Percentiles rank a stretch among this genome's conserved stretches.
These are phyloP conservation scores for Mobula birostris DNA, from an alignment of 2,113 vertebrate species.

Conservation along the genomic window DNA sequence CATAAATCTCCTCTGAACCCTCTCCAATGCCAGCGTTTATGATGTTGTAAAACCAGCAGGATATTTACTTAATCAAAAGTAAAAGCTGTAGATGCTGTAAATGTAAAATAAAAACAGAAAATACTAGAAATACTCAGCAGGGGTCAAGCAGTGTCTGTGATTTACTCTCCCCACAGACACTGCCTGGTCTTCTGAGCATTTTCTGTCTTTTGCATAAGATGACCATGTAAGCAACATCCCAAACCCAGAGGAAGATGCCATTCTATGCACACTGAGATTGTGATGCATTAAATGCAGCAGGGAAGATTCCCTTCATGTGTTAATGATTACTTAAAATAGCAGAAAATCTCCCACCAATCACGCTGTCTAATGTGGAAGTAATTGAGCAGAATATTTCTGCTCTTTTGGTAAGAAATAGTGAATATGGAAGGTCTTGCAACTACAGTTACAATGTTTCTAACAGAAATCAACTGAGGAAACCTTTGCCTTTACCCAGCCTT, in stretches of 20 bases:
- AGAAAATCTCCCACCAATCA: not conserved
- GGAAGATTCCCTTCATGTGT: not conserved
- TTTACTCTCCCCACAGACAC: no score
- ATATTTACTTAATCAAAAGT: no score
- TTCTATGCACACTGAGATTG: not conserved
- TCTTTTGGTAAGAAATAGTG: not conserved
- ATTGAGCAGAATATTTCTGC: not conserved
- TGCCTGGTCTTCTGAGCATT: no score
- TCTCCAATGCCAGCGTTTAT: no score
- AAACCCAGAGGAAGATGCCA: not conserved
- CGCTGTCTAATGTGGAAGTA: not conserved
- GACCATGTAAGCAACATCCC: not conserved
- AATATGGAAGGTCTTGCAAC: not conserved
- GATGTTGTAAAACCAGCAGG: not conserved
- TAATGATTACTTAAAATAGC: not conserved
- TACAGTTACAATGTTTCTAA: no score
- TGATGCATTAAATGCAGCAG: not conserved
- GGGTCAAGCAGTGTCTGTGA: no score
- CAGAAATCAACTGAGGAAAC: no score
- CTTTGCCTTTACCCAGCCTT: no score
- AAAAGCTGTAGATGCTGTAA: no score
- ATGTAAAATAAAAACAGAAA: no score
- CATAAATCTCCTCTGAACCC: no score
- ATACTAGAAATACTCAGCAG: no score
- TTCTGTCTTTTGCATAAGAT: not conserved